phyloP scores from a whole-genome alignment of 2,797 vertebrate genomes.

The Eulemur rubriventer region DNA sequence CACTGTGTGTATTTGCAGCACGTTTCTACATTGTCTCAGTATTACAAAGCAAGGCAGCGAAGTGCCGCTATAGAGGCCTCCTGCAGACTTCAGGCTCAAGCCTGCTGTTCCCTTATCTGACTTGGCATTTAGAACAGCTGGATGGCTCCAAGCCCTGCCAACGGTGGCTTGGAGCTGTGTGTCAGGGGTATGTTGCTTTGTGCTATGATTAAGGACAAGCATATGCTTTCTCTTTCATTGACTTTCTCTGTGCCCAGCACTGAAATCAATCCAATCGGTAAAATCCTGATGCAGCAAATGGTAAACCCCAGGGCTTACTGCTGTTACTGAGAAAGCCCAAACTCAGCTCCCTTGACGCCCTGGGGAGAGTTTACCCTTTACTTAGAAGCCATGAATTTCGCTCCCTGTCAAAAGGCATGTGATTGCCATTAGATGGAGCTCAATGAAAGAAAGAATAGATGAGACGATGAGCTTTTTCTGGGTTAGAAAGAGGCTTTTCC shows the following conservation, averaged over 20 bases:
- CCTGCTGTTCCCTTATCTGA: neutral
- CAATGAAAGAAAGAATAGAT: slow-evolving; percentile 39
- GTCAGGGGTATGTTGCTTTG: neutral
- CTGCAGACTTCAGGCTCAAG: neutral
- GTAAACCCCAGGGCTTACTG: neutral
- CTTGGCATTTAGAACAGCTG: neutral
- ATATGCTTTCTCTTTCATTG: neutral
- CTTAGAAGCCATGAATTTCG: neutral
- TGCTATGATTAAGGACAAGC: neutral
- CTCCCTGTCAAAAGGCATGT: neutral
- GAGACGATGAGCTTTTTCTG: neutral
- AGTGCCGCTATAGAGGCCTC: neutral
- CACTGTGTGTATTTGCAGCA: neutral
- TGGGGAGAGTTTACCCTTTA: neutral
- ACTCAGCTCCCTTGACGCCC: neutral
- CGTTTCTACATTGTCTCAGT: neutral
- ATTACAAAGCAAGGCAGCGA: neutral
- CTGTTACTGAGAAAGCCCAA: neutral
- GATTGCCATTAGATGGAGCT: slow-evolving; percentile 63
- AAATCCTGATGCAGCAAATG: neutral
- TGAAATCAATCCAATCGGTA: neutral
- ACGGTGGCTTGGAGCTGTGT: neutral
- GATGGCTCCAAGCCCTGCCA: neutral
- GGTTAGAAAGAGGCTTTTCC: neutral
- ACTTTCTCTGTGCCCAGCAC: neutral